A percentile compares a stretch with the other conserved stretches of the same genome.
Conservation (phyloP, 2,888 invertebrate genomes). For the Stenodema calcarata region DNA sequence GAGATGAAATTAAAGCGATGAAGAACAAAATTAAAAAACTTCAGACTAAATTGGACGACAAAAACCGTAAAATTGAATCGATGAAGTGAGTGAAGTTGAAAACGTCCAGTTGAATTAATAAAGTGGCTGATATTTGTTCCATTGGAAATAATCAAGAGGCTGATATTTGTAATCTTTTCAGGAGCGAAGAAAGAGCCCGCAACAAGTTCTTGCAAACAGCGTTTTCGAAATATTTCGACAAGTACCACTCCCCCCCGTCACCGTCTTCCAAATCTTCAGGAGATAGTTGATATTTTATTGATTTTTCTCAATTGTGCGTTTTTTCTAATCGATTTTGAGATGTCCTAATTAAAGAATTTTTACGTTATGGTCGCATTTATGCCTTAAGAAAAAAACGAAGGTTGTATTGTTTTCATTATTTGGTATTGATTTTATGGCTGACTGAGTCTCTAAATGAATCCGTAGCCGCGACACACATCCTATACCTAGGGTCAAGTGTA, state of each 20-base stretch:
- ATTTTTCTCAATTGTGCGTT: too few species aligned
- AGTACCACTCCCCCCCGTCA: not conserved
- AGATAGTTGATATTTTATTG: not conserved
- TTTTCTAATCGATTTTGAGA: not conserved
- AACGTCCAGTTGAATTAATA: too few species aligned
- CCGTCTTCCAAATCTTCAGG: constrained; percentile 7
- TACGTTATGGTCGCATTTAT: too few species aligned
- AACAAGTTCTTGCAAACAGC: constrained; percentile 41
- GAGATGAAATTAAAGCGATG: not conserved
- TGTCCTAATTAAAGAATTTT: too few species aligned
- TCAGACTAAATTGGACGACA: constrained; percentile 41
- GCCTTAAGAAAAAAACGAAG: too few species aligned
- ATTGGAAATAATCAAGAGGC: too few species aligned
- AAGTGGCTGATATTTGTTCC: too few species aligned
- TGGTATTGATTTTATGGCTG: too few species aligned
- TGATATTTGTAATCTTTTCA: constrained; percentile 3
- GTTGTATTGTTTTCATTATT: too few species aligned
- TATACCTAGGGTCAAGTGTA: too few species aligned
- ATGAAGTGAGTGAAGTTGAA: constrained; percentile 47
- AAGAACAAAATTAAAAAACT: constrained; percentile 8
- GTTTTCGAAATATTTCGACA: constrained; percentile 40
- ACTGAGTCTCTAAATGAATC: too few species aligned
- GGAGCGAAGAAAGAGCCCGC: constrained; percentile 49
- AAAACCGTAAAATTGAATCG: constrained; percentile 30
- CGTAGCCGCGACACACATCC: too few species aligned